Base-by-base conservation (phyloP, 2,888 invertebrate species). In the Dasysyrphus albostriatus region DNA sequence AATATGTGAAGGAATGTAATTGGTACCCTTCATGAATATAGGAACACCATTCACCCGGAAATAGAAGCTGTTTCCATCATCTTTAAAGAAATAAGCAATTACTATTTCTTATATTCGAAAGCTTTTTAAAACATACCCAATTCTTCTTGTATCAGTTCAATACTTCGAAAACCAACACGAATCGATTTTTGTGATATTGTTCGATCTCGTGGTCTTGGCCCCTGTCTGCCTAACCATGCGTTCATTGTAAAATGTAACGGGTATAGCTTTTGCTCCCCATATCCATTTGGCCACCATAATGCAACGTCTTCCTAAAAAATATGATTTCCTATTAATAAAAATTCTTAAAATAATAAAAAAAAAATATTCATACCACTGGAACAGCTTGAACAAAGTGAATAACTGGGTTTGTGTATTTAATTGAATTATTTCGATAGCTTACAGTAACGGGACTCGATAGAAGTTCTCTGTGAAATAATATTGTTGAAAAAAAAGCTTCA, bases 201-300 rank as follows among this genome's bases (percentile, higher is more conserved):
- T 63, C 90, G 91, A 9, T 89, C 85, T 5, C 92, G 89, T 16
- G 90, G 82, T 37, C 89, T 89, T 1, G 90, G 89, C 0, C 88
- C 90, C 2, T 73, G 42, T 10, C 44, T 19, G 19, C 83, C 88
- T 69, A 89, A 63, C 91, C 91, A 91, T 79, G 94, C 93, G 44
- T 92, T 90, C 47, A 92, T 94, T 0, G 93, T 93, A 0, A 95
- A 93, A 75, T 93, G 93, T 63, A 97, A 90, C 7, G 94, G 92
- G 90, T 99, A 99, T 5, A 99, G 93, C 0, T 94, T 94, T 91
- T 97, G 98, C 1, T 94, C 92, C 1, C 98, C 98, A 90, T 95
- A 96, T 29, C 98, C 98, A 92, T 98, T 98, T 0, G 99, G 99
- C 98, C 98, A 99, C 99, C 99, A 99, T 24, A 94, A 89, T 56